These are phyloP conservation scores for Sebastes cheni DNA, from an alignment of 2,797 vertebrate genomes.

Conservation along the genomic window DNA sequence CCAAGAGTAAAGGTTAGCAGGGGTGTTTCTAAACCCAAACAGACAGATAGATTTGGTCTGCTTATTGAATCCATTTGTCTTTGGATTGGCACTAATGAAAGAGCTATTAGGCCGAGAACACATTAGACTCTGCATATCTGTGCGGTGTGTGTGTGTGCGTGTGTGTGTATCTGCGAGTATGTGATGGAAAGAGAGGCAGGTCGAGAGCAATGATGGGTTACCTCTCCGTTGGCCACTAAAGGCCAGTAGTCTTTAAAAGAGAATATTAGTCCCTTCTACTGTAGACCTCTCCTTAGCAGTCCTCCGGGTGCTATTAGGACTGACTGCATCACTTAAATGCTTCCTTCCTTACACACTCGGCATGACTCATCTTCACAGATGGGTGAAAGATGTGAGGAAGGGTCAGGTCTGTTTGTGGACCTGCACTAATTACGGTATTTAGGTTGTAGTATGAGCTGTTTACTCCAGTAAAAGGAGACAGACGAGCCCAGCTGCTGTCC, in stretches of 20 bases:
- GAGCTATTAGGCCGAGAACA: constrained; percentile 67
- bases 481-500: constrained; percentile 45
- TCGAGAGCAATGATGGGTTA: constrained; percentile 26
- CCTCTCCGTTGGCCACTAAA: constrained; percentile 16
- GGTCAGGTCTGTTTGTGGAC: constrained; percentile 59
- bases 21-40: constrained; percentile 63
- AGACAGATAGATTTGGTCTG: constrained; percentile 70
- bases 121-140: constrained; percentile 54
- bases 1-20: constrained; percentile 14
- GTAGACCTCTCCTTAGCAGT: constrained; percentile 7
- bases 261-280: constrained; percentile 35
- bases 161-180: constrained; percentile 23
- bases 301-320: constrained; percentile 48
- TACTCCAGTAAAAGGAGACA: constrained; percentile 37
- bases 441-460: constrained; percentile 50
- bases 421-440: constrained; percentile 64
- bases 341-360: constrained; percentile 43
- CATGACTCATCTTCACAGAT: constrained; percentile 64
- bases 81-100: constrained; percentile 75
- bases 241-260: constrained; percentile 40
- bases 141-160: constrained; percentile 9
- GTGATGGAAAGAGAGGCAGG: background rate
- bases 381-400: constrained; percentile 30
- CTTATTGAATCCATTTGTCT: constrained; percentile 77
- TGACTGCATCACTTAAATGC: constrained; percentile 28